Conservation (phyloP, 2,888 invertebrate species). For the Xestia sexstrigata region DNA sequence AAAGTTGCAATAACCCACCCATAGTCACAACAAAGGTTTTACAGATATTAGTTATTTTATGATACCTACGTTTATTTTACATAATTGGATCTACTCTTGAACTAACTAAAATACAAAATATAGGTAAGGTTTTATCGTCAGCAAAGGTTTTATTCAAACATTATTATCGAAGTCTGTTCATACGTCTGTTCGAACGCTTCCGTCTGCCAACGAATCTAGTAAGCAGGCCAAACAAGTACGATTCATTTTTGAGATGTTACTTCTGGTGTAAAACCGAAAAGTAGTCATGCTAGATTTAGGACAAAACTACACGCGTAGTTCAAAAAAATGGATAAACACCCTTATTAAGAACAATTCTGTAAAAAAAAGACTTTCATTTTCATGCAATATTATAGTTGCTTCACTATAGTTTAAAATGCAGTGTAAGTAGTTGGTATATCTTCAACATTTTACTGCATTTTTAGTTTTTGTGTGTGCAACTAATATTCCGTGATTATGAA, state of each 20-base stretch:
- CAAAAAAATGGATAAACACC: too few relatives aligned
- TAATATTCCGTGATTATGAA: conserved; percentile 3
- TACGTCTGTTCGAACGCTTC: too few relatives aligned
- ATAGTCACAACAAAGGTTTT: conserved; percentile 36
- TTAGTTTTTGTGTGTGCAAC: conserved; percentile 27
- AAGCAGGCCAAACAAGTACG: not conserved
- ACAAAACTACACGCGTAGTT: not conserved
- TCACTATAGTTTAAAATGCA: conserved; percentile 38
- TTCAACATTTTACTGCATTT: conserved; percentile 15
- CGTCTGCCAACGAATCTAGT: not conserved
- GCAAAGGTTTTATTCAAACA: not conserved
- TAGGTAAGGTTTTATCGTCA: not conserved
- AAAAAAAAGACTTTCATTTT: conserved; percentile 15
- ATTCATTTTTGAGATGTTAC: not conserved
- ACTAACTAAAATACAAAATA: conserved; percentile 3
- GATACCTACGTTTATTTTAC: conserved; percentile 25
- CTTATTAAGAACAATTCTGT: not conserved
- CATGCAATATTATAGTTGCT: conserved; percentile 4
- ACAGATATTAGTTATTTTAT: conserved; percentile 5
- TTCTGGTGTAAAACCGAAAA: conserved; percentile 7
- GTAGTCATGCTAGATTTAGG: not conserved
- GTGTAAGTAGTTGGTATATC: not conserved
- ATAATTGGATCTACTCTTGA: conserved; percentile 11
- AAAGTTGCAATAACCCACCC: conserved; percentile 24
- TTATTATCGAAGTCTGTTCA: too few relatives aligned